Evolutionary conservation across 2,113 vertebrate genomes (phyloP).

Genomic region (Spheniscus mendiculus): DNA sequence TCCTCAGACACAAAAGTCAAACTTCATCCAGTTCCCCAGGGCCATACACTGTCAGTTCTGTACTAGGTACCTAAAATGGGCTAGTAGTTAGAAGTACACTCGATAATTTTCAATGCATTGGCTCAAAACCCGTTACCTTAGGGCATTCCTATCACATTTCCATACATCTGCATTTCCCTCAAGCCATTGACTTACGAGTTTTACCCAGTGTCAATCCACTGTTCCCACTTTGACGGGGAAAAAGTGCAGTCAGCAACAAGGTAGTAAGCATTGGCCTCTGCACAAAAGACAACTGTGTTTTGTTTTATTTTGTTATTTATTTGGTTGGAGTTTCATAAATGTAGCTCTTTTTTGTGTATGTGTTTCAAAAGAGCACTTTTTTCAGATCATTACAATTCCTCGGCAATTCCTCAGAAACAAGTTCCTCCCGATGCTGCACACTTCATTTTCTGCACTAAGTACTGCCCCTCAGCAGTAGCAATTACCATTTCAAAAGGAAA

Average conservation of each 20-base stretch:
- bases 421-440: constrained; percentile 25
- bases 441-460: constrained; percentile 67
- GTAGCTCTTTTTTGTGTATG: background rate
- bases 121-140: constrained; percentile 2
- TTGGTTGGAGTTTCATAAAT: constrained; percentile 34
- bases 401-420: constrained; percentile 61
- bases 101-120: background rate
- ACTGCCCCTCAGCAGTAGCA: constrained; percentile 50
- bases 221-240: background rate
- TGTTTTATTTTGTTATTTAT: constrained; percentile 43
- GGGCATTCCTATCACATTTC: constrained; percentile 33
- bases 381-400: constrained; percentile 49
- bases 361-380: constrained; percentile 32
- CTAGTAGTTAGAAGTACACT: background rate
- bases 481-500: constrained; percentile 67
- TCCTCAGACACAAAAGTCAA: constrained; percentile 10
- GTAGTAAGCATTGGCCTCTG: background rate
- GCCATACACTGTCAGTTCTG: background rate
- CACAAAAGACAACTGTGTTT: background rate
- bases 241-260: constrained; percentile 41
- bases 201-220: background rate
- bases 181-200: constrained; percentile 22
- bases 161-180: constrained; percentile 51
- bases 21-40: background rate
- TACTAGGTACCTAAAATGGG: background rate